These are phyloP conservation scores for Amphipoea oculea DNA, from an alignment of 2,888 invertebrate species.

Conservation along the genomic window DNA sequence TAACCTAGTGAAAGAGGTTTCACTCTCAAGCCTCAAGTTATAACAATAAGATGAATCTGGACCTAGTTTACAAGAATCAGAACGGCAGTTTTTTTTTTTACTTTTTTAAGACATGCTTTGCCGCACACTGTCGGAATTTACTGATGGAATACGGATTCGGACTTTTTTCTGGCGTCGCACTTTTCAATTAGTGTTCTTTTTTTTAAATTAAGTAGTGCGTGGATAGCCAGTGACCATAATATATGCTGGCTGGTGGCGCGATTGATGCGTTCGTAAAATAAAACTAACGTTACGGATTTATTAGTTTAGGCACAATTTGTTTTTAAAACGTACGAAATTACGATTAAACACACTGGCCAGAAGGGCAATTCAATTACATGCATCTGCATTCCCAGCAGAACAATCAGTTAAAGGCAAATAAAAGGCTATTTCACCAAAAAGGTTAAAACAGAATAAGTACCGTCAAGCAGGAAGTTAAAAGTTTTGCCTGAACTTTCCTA, in stretches of 20 bases:
- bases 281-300: background rate
- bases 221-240: background rate
- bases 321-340: too few relatives aligned
- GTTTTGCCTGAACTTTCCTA: slow-evolving; percentile 7
- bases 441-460: slow-evolving; percentile 10
- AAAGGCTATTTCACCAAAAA: slow-evolving; percentile 11
- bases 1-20: slow-evolving; percentile 57
- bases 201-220: slow-evolving; percentile 2
- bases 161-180: background rate
- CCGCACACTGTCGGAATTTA: slow-evolving; percentile 10
- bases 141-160: background rate
- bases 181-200: background rate
- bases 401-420: background rate
- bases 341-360: background rate
- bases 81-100: slow-evolving; percentile 5
- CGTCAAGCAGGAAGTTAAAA: slow-evolving; percentile 40
- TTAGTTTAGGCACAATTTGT: background rate
- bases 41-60: slow-evolving; percentile 47
- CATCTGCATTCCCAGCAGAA: background rate
- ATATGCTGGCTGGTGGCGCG: background rate
- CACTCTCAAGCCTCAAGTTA: slow-evolving; percentile 53
- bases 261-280: slow-evolving; percentile 2
- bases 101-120: slow-evolving; percentile 14
- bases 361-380: too few relatives aligned
- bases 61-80: slow-evolving; percentile 46